phyloP scores from a whole-genome alignment of 2,888 invertebrate genomes.

The Polydrusus tereticollis region DNA sequence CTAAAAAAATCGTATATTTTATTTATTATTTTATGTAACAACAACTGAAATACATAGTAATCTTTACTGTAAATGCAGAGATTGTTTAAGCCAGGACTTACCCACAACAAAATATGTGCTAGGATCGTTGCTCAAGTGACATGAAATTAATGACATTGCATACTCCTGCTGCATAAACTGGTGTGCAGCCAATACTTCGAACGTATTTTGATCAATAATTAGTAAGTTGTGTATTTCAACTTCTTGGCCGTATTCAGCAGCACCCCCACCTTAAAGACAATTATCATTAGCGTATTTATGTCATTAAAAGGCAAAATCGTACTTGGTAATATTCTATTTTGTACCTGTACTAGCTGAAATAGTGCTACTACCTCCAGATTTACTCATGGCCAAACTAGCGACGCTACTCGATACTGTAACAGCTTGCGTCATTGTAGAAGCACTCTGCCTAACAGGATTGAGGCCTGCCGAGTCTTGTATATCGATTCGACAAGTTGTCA shows the following conservation, averaged over 20 bases:
- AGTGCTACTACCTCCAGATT: constrained; percentile 66
- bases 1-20: constrained; percentile 43
- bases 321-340: not conserved
- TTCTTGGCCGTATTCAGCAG: constrained; percentile 81
- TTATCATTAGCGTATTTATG: not conserved
- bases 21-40: not conserved
- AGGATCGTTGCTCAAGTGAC: constrained; percentile 91
- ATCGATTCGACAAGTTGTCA: constrained; percentile 91
- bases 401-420: constrained; percentile 72
- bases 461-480: constrained; percentile 83
- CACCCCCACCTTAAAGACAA: constrained; percentile 55
- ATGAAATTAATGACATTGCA: constrained; percentile 91
- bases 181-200: constrained; percentile 96
- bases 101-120: constrained; percentile 95
- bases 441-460: constrained; percentile 77
- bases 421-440: constrained; percentile 82
- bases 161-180: constrained; percentile 93
- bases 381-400: constrained; percentile 66
- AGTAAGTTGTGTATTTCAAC: constrained; percentile 92
- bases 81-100: too few species aligned
- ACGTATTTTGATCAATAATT: constrained; percentile 95
- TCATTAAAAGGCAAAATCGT: too few species aligned
- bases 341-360: constrained; percentile 55
- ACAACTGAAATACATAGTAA: not conserved
- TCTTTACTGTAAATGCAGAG: not conserved